Evolutionary conservation across 1,140 invertebrate species (phyloP), one percentile per base, ranked within the genome.

Genomic region (Drosophila triauraria): DNA sequence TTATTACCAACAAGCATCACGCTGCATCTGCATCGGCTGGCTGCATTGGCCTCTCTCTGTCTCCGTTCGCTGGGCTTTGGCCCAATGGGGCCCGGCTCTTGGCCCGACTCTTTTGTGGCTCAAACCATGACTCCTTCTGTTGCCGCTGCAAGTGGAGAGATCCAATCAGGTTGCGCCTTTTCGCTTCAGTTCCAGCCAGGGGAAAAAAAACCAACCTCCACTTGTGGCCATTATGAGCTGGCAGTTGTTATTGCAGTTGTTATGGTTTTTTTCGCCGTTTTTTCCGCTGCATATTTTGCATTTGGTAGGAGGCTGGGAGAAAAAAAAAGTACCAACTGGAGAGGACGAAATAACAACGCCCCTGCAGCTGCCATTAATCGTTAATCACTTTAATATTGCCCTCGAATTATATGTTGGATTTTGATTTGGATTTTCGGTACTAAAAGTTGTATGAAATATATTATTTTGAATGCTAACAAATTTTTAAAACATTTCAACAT

Each of bases 1-100:
- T 91, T 91, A 91, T 91, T 91, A 86, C 82, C 82, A 85, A 91
- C 81, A 91, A 88, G 81, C 76, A 90, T 88, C 85, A 90, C 85
- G 81, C 81, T 88, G 85, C 80, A 90, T 88, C 85, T 85, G 82
- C 82, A 86, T 81, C 82, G 84, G 76, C 53, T 54, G 84, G 76
- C 53, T 54, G 53, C 53, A 54, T 81, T 85, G 68, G 64, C 58
- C 43, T 61, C 63, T 76, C 76, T 69, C 47, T 77, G 56, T 76
- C 53, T 76, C 35, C 51, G 40, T 40, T 56, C 42, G 40, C 17
- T 46, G 38, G 42, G 56, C 27, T 51, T 40, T 42, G 56, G 64
- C 40, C 61, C 72, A 76, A 67, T 77, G 75, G 62, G 69, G 58
- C 48, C 47, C 60, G 75, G 74, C 67, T 71, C 54, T 56, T 56